Percentiles rank a stretch among this genome's conserved stretches.
phyloP scores from a whole-genome alignment of 2,888 invertebrate genomes.

The Aromia moschata region DNA sequence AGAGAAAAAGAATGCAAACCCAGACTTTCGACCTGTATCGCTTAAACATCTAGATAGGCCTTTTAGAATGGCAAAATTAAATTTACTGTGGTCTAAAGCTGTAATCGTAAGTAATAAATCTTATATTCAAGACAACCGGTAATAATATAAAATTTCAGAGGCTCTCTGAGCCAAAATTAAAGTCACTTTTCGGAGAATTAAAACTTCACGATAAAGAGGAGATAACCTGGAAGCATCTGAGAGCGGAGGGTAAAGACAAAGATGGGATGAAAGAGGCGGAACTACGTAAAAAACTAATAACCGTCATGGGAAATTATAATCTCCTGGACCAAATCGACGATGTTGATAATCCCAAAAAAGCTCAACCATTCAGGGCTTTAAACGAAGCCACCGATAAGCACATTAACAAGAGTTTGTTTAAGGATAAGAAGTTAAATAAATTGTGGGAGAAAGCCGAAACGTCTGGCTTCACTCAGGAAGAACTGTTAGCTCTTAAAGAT shows the following conservation, averaged over 20 bases:
- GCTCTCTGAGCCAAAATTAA: conserved; percentile 83
- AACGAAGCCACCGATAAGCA: conserved; percentile 68
- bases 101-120: conserved; percentile 75
- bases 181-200: conserved; percentile 86
- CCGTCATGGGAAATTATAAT: conserved; percentile 84
- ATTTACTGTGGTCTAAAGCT: conserved; percentile 90
- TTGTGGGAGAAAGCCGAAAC: conserved; percentile 90
- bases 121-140: not conserved
- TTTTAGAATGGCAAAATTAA: conserved; percentile 90
- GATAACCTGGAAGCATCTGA: conserved; percentile 81
- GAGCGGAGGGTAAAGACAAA: conserved; percentile 85
- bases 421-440: conserved; percentile 88
- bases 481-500: conserved; percentile 82
- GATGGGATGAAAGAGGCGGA: conserved; percentile 86
- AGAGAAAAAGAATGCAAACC: conserved; percentile 58
- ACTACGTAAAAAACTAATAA: conserved; percentile 79
- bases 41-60: conserved; percentile 82
- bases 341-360: conserved; percentile 68
- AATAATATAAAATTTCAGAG: conserved; percentile 66
- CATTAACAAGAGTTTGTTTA: conserved; percentile 80
- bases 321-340: conserved; percentile 83
- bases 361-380: conserved; percentile 66
- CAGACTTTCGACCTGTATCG: conserved; percentile 56
- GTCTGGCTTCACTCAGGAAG: conserved; percentile 86
- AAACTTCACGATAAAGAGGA: conserved; percentile 95